A percentile compares a stretch with the other conserved stretches of the same genome.
Conservation (phyloP, 2,113 vertebrate genomes). For the Paramormyrops kingsleyae region DNA sequence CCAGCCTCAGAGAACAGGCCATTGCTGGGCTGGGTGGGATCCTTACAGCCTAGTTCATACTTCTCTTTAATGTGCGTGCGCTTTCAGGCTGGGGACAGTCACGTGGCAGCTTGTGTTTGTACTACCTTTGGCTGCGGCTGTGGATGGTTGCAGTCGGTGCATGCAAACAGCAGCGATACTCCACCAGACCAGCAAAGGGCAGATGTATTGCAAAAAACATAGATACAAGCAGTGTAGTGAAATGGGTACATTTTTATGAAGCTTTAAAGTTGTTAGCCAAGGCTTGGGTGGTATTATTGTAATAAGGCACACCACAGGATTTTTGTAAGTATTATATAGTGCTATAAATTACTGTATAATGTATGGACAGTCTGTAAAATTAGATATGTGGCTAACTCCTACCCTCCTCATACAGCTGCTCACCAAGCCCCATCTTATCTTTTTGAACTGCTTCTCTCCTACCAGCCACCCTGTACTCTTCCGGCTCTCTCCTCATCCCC, state of each 20-base stretch:
- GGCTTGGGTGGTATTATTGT: not conserved
- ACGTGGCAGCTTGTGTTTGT: no score
- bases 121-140: no score
- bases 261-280: not conserved
- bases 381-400: no score
- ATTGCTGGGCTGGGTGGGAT: not conserved
- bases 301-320: not conserved
- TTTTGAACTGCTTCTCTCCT: no score
- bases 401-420: no score
- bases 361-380: no score
- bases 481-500: no score
- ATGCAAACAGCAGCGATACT: not conserved
- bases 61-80: not conserved
- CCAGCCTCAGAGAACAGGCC: not conserved
- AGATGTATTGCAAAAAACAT: not conserved
- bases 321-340: no score
- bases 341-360: no score
- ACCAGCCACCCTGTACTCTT: no score
- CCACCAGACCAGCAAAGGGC: not conserved
- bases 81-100: no score
- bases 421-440: no score
- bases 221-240: not conserved
- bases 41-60: not conserved
- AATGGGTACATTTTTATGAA: not conserved
- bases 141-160: not conserved